A percentile compares a stretch with the other conserved stretches of the same genome.
Conservation (phyloP, 2,888 invertebrate genomes). For the Oligia strigilis region DNA sequence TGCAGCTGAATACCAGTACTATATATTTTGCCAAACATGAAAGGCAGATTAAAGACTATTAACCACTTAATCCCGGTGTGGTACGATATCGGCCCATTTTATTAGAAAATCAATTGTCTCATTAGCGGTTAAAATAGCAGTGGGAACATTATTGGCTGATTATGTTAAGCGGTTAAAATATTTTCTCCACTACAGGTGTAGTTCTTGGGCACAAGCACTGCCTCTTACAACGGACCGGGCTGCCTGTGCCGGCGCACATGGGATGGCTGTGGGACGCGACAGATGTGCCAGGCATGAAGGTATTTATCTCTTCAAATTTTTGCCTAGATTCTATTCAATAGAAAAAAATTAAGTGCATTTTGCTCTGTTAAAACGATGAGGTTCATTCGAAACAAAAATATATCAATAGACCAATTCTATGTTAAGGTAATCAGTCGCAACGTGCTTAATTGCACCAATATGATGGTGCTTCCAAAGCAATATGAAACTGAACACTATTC, state of each 20-base stretch:
- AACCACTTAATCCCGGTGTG: no score
- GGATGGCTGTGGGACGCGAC: constrained; percentile 92
- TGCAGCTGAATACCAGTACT: neutral
- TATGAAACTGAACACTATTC: neutral
- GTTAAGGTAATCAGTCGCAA: no score
- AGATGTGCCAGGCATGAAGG: constrained; percentile 84
- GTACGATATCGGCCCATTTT: no score
- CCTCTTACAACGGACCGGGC: constrained; percentile 81
- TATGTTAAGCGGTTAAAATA: neutral
- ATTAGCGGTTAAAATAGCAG: neutral
- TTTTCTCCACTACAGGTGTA: constrained; percentile 75
- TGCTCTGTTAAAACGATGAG: neutral
- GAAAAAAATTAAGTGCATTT: neutral
- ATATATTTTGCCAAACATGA: neutral
- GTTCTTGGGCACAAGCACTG: constrained; percentile 91
- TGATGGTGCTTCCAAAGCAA: neutral
- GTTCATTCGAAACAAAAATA: neutral
- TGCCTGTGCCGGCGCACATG: constrained; percentile 91
- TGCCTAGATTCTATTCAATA: no score
- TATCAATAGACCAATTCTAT: neutral
- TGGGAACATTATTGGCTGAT: no score
- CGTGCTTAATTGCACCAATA: neutral
- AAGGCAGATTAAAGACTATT: neutral
- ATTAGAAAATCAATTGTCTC: no score
- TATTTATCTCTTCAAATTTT: constrained; percentile 46